Evolutionary conservation across 2,888 invertebrate species (phyloP), one percentile per base, ranked within the genome.

Genomic region (Metellina segmentata): DNA sequence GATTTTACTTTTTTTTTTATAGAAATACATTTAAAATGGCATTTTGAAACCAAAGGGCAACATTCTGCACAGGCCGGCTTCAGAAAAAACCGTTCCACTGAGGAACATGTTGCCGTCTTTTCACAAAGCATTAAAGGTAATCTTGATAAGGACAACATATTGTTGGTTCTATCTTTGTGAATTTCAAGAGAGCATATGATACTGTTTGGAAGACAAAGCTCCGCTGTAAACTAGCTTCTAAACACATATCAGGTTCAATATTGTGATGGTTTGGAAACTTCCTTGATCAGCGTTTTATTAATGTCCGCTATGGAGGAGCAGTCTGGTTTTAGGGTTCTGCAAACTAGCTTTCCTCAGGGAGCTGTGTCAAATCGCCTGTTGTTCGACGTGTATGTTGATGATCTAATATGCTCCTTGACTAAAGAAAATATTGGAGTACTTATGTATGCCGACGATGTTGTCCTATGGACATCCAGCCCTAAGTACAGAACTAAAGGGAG

Each of bases 141-240:
- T 61, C 53, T 81, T 70, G 48, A 81, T 61, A 81, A n/a, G 6
- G 53, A 53, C 11, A 61, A 81, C 53, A n/a, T n/a, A 20, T 61
- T 16, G 61, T 61, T 7, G 34, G 61, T 75, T 53, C 75, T 20
- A 51, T 85, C 6, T 53, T 75, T 20, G 74, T 75, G 20, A 53
- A 52, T 75, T 53, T 85, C 53, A 85, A 85, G 20, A 49, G 78
- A 48, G 70, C 51, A 78, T 86, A 78, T 0, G 52, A 51, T 51
- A 51, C 51, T 49, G 78, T 78, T 20, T 86, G 70, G 86, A 70
- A 71, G 20, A 70, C 69, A 9, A 82, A 82, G 71, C 16, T 82
- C 7, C 8, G 69, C 6, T 70, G 48, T 49, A 5, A 71, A 70
- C 19, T 82, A 70, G 70, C 13, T 6, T 7, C 1, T 48, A 82